Conservation (phyloP, 2,113 vertebrate species). For the Callionymus lyra region DNA sequence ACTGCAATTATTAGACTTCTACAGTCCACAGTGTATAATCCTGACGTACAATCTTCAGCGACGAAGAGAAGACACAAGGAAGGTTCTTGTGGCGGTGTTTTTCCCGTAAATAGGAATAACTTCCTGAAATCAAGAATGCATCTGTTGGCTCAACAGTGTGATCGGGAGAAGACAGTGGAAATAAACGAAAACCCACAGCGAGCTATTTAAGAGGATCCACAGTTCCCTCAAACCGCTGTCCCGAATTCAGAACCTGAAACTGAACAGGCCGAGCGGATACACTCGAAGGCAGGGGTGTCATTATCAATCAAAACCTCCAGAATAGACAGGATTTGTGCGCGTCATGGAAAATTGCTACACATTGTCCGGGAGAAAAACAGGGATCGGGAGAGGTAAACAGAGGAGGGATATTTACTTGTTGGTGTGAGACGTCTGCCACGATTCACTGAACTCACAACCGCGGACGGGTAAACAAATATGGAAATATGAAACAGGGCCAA, state of each 20-base stretch:
- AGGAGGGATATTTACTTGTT: slow-evolving; percentile 11
- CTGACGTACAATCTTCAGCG: too few relatives aligned
- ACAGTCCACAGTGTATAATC: too few relatives aligned
- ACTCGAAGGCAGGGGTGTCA: not conserved
- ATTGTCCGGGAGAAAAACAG: not conserved
- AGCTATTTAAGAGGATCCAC: slow-evolving; percentile 23
- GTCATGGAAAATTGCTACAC: too few relatives aligned
- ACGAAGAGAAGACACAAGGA: too few relatives aligned
- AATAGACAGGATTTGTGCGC: too few relatives aligned
- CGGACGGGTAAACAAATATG: slow-evolving; percentile 32
- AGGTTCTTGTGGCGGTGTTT: too few relatives aligned
- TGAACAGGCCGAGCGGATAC: slow-evolving; percentile 1
- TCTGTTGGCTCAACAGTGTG: slow-evolving; percentile 14
- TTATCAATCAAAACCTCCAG: not conserved
- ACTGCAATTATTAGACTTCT: too few relatives aligned
- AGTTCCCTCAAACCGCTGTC: slow-evolving; percentile 31
- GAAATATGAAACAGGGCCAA: slow-evolving; percentile 40
- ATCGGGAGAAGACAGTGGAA: slow-evolving; percentile 23
- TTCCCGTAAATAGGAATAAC: too few relatives aligned
- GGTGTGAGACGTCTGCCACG: slow-evolving; percentile 18
- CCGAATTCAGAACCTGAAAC: slow-evolving; percentile 8
- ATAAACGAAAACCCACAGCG: slow-evolving; percentile 25
- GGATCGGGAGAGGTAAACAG: slow-evolving; percentile 1
- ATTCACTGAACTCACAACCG: slow-evolving; percentile 30
- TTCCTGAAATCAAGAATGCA: slow-evolving; percentile 14